phyloP scores from a whole-genome alignment of 2,113 vertebrate species.

The Zapornia atra region DNA sequence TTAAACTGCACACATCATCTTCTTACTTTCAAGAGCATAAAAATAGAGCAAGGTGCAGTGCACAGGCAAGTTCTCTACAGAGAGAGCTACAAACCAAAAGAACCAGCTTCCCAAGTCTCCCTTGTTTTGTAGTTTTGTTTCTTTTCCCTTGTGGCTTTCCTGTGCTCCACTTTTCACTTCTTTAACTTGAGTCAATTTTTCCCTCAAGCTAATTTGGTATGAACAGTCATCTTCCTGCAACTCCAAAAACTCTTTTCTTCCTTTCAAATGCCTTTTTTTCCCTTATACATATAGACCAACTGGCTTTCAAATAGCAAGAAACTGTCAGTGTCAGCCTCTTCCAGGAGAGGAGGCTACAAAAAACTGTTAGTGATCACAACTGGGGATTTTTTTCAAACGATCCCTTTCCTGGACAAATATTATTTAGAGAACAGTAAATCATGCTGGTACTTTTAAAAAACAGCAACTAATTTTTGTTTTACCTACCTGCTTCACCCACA shows the following conservation, averaged over 20 bases:
- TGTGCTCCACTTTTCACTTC: conserved; percentile 61
- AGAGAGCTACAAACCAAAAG: neutral
- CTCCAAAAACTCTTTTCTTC: conserved; percentile 36
- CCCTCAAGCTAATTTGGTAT: conserved; percentile 53
- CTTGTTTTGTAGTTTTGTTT: conserved; percentile 28
- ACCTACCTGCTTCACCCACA: conserved; percentile 92
- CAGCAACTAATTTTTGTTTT: neutral
- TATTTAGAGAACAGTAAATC: neutral
- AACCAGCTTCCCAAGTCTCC: neutral
- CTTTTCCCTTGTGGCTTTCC: conserved; percentile 47
- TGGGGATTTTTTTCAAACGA: neutral
- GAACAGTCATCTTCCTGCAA: conserved; percentile 36
- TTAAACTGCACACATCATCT: neutral
- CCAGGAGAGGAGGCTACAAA: neutral
- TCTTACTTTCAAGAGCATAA: neutral
- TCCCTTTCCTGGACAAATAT: neutral
- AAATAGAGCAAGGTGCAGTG: neutral
- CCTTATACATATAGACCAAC: neutral
- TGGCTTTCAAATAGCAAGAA: neutral
- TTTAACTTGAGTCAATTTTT: conserved; percentile 55
- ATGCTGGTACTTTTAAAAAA: neutral
- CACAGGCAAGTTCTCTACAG: neutral
- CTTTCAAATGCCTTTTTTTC: conserved; percentile 11
- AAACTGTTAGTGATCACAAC: neutral
- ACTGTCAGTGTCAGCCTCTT: neutral